phyloP scores from a whole-genome alignment of 2,888 invertebrate species.

The Pediacus dermestoides region DNA sequence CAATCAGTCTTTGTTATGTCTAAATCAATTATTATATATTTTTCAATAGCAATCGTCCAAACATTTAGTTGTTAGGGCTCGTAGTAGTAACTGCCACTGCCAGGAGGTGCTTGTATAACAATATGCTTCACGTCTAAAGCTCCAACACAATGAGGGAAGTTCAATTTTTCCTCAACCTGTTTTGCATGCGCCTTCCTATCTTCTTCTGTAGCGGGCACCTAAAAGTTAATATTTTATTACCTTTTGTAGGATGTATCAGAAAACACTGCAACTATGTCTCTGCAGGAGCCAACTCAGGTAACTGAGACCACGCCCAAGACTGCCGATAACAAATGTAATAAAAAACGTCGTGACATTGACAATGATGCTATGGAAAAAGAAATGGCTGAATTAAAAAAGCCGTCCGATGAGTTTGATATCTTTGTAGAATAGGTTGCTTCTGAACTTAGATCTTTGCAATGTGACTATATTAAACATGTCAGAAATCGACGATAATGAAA shows the following conservation, averaged over 20 bases:
- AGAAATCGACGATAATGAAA: conserved; percentile 4
- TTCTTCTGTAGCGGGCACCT: conserved; percentile 6
- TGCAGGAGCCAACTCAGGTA: conserved; percentile 4
- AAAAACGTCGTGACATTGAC: neutral
- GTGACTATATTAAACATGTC: conserved; percentile 6
- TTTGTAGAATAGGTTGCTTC: conserved; percentile 5
- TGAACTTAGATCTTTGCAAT: conserved; percentile 4
- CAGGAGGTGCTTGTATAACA: conserved; percentile 12
- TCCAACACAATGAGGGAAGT: conserved; percentile 15
- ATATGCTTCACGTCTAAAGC: conserved; percentile 13
- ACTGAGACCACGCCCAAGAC: neutral
- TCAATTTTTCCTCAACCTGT: conserved; percentile 11
- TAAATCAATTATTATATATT: too few species aligned
- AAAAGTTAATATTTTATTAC: neutral
- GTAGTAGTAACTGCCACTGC: conserved; percentile 10
- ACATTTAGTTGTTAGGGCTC: too few species aligned
- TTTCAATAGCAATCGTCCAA: too few species aligned
- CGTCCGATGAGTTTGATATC: conserved; percentile 4
- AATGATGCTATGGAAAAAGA: neutral
- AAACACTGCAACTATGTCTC: conserved; percentile 1
- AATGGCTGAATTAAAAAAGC: conserved; percentile 1
- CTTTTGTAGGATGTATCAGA: conserved; percentile 9
- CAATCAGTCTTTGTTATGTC: too few species aligned
- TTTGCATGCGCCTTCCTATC: conserved; percentile 6
- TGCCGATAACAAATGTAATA: neutral